Conservation (phyloP, 1,140 invertebrate species). For the Polypedilum pembai region DNA sequence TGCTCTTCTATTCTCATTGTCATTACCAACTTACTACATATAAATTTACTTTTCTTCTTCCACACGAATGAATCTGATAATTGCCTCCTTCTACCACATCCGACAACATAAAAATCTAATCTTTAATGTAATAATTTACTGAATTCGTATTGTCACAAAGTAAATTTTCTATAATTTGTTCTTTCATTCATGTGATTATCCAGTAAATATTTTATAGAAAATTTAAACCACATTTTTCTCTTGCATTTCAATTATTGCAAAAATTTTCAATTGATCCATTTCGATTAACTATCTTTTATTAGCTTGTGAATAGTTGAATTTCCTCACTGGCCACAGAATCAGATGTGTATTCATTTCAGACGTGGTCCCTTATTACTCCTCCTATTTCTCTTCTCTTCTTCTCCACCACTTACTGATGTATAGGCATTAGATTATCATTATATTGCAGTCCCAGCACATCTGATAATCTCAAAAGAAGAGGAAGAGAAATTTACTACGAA, state of each 20-base stretch:
- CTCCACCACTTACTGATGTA: too few species aligned
- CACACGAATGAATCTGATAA: neutral
- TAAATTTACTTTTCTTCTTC: neutral
- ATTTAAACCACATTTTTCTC: neutral
- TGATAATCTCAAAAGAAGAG: too few species aligned
- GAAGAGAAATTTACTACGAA: too few species aligned
- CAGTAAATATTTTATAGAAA: neutral
- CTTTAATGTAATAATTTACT: conserved; percentile 19
- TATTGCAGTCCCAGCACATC: neutral
- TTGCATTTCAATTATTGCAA: too few species aligned
- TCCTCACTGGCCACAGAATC: too few species aligned
- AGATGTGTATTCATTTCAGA: too few species aligned
- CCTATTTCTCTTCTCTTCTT: too few species aligned
- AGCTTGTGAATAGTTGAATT: too few species aligned
- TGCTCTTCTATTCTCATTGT: neutral
- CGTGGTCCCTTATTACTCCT: too few species aligned
- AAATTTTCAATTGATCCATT: too few species aligned
- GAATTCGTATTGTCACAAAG: neutral
- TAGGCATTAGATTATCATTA: conserved; percentile 10
- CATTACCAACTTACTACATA: neutral
- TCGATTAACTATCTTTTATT: too few species aligned
- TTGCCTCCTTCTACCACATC: neutral
- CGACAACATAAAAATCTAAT: neutral
- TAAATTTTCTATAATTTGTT: neutral
- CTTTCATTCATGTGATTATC: neutral